Evolutionary conservation across 2,113 vertebrate genomes (phyloP), one percentile per base, ranked within the genome.

Genomic region (Alectura lathami): DNA sequence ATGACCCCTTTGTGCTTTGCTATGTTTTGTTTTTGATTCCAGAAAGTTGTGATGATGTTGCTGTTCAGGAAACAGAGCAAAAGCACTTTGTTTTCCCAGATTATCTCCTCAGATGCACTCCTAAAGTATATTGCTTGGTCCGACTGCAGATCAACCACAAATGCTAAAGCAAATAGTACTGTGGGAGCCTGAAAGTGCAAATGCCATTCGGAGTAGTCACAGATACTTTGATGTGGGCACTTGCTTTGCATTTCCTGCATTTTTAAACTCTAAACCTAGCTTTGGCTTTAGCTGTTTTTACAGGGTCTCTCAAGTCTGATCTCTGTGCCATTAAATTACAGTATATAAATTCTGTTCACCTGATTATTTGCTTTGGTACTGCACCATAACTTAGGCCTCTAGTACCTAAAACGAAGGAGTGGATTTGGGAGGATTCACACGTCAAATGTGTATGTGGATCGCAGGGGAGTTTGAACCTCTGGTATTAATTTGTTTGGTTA

Each of bases 131-230:
- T 91, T 96, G 89, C 91, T 95, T 77, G 34, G 67, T 91, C 74
- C 6, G 47, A 74, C 79, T 94, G 75, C 56, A 96, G 84, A 94
- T 85, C 86, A 92, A 89, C 91, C 86, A 66, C 92, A 97, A 93
- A 95, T 85, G 78, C 84, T 95, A 87, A 93, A 94, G 93, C 66
- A 97, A 94, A 94, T 93, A 95, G 57, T 85, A 76, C 74, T 95
- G 69, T 92, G 95, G 84, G 74, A 96, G 74, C 27, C 81, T 91
- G 81, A 68, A 96, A 96, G 84, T 76, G 95, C 84, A 95, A 83
- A 95, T 95, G 94, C 86, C 86, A 21, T 91, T 92, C 86, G 87
- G 93, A 79, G 29, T 48, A 95, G 66, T 95, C 91, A 91, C n/a
- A 82, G 77, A 92, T 48, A 82, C 91, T 96, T 83, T 94, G 91